Evolutionary conservation across 2,888 invertebrate species (phyloP).

Genomic region (Epinotia ramella): DNA sequence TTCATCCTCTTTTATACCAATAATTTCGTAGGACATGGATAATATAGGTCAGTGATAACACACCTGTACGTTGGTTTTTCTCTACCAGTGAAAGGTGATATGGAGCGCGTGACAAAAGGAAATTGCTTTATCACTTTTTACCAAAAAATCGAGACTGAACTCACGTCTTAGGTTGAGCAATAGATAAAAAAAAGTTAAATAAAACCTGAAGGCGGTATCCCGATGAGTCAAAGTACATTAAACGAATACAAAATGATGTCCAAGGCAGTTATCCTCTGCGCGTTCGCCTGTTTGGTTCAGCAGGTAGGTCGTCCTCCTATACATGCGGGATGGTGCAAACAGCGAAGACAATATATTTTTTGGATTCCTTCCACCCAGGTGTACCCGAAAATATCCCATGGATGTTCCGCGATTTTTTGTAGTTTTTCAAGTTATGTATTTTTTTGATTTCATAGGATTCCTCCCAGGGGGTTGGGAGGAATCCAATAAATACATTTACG

Average conservation of each 20-base stretch:
- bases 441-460: too few species aligned
- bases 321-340: too few species aligned
- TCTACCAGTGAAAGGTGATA: not conserved
- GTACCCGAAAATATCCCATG: too few species aligned
- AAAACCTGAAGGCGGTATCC: not conserved
- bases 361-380: too few species aligned
- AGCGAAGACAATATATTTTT: too few species aligned
- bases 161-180: not conserved
- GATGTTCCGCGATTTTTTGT: too few species aligned
- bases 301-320: not conserved
- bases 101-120: constrained; percentile 5
- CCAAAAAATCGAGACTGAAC: not conserved
- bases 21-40: not conserved
- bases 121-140: not conserved
- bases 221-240: not conserved
- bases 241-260: constrained; percentile 11
- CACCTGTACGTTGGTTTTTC: not conserved
- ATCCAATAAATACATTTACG: too few species aligned
- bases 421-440: too few species aligned
- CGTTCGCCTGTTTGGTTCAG: constrained; percentile 43
- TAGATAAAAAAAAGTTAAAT: constrained; percentile 16
- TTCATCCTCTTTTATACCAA: constrained; percentile 7
- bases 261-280: constrained; percentile 18
- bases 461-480: too few species aligned
- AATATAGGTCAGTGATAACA: constrained; percentile 8